Evolutionary conservation across 1,140 invertebrate species (phyloP).

Genomic region (Aphelinus atriplicis): DNA sequence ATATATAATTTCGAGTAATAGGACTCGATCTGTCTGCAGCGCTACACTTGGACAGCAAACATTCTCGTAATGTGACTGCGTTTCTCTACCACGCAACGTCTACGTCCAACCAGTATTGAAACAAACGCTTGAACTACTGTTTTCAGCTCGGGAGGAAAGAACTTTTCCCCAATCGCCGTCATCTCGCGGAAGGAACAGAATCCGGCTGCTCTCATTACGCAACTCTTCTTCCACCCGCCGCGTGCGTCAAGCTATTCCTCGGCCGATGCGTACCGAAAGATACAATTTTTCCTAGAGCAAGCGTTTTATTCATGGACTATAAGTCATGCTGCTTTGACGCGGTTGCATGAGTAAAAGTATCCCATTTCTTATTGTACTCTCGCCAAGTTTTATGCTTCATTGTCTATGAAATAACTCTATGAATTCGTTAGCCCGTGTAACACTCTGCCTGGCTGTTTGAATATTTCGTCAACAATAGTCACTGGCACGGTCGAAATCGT

Average conservation of each 20-base stretch:
- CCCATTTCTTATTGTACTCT: constrained; percentile 1
- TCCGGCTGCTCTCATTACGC: constrained; percentile 3
- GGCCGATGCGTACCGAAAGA: neutral
- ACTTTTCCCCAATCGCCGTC: constrained; percentile 26
- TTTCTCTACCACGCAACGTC: neutral
- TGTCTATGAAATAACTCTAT: neutral
- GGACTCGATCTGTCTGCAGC: neutral
- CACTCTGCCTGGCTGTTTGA: neutral
- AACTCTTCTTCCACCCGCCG: neutral
- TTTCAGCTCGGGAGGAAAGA: neutral
- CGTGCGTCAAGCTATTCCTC: neutral
- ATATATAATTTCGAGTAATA: too few species aligned
- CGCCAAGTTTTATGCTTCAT: neutral
- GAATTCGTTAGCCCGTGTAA: neutral
- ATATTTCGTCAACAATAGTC: too few species aligned
- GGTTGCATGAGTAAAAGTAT: neutral
- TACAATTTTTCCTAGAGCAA: constrained; percentile 13
- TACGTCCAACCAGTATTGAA: neutral
- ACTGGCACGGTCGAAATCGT: too few species aligned
- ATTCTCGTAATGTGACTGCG: constrained; percentile 14
- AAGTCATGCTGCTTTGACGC: too few species aligned
- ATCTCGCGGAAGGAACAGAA: constrained; percentile 37
- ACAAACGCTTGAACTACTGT: neutral
- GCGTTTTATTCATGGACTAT: neutral
- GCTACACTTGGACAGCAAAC: neutral